phyloP scores from a whole-genome alignment of 2,113 vertebrate genomes.

The Psilopsiagon aymara region DNA sequence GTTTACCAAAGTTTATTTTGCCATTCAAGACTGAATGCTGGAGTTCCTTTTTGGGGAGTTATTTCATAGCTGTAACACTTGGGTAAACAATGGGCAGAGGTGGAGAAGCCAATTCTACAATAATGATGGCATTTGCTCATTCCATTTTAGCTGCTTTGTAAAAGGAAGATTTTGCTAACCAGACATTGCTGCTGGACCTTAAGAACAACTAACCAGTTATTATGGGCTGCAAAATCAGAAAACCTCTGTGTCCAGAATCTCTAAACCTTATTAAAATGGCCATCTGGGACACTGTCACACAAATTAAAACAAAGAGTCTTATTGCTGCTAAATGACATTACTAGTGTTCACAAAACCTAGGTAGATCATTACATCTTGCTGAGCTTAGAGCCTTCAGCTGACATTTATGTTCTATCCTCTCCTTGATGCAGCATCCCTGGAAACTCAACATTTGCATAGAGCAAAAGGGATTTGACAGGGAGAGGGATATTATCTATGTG shows the following conservation, averaged over 20 bases:
- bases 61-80: not conserved
- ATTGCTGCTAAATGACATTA: constrained; percentile 17
- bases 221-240: constrained; percentile 2
- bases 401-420: not conserved
- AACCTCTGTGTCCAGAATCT: not conserved
- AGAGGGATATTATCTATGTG: not conserved
- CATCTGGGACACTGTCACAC: not conserved
- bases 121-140: not conserved
- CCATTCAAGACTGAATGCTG: not conserved
- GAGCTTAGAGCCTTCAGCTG: not conserved
- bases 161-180: not conserved
- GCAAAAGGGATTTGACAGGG: not conserved
- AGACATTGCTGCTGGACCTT: not conserved
- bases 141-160: not conserved
- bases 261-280: constrained; percentile 17
- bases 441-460: not conserved
- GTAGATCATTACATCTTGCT: not conserved
- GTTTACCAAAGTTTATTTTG: not conserved
- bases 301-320: not conserved
- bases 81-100: not conserved
- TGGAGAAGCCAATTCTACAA: not conserved
- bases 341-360: not conserved
- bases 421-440: not conserved
- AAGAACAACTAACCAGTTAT: not conserved
- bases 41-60: not conserved